Percentiles rank a stretch among this genome's conserved stretches.
These are phyloP conservation scores for Forbesichthys papilliferus DNA, from an alignment of 2,113 vertebrate genomes.

Conservation along the genomic window DNA sequence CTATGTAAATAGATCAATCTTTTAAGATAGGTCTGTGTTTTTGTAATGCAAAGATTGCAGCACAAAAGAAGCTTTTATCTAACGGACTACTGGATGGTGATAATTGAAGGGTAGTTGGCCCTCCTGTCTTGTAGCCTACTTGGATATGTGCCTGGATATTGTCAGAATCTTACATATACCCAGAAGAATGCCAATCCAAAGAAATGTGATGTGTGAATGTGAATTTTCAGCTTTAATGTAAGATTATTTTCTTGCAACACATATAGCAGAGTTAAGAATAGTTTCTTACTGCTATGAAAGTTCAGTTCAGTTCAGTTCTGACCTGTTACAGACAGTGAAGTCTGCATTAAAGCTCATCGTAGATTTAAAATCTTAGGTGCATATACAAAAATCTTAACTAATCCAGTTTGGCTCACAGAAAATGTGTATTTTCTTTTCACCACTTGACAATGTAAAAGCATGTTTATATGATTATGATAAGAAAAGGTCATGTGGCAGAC, in stretches of 20 bases:
- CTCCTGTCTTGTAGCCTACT: slow-evolving; percentile 41
- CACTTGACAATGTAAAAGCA: slow-evolving; percentile 31
- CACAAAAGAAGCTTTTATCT: slow-evolving; percentile 52
- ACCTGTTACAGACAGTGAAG: too few relatives aligned
- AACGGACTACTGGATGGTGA: slow-evolving; percentile 53
- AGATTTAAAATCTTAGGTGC: too few relatives aligned
- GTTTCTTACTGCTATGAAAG: too few relatives aligned
- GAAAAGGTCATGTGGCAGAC: slow-evolving; percentile 20
- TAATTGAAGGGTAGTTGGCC: slow-evolving; percentile 66
- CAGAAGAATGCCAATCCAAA: slow-evolving; percentile 53
- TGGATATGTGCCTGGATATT: slow-evolving; percentile 62
- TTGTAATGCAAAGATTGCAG: slow-evolving; percentile 62
- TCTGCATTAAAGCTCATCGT: too few relatives aligned
- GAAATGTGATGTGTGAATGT: slow-evolving; percentile 35
- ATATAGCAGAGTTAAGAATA: too few relatives aligned
- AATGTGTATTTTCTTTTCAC: slow-evolving; percentile 28
- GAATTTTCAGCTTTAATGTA: slow-evolving; percentile 49
- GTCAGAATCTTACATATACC: slow-evolving; percentile 49
- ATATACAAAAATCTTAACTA: too few relatives aligned
- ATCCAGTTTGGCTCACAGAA: too few relatives aligned
- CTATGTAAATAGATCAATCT: slow-evolving; percentile 53
- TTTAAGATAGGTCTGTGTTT: slow-evolving; percentile 58
- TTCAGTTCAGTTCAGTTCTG: too few relatives aligned
- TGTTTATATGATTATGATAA: slow-evolving; percentile 36
- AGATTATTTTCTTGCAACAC: background rate